These are phyloP conservation scores for Drosophila nr. perissopoda DNA, from an alignment of 2,888 invertebrate species.

Conservation along the genomic window DNA sequence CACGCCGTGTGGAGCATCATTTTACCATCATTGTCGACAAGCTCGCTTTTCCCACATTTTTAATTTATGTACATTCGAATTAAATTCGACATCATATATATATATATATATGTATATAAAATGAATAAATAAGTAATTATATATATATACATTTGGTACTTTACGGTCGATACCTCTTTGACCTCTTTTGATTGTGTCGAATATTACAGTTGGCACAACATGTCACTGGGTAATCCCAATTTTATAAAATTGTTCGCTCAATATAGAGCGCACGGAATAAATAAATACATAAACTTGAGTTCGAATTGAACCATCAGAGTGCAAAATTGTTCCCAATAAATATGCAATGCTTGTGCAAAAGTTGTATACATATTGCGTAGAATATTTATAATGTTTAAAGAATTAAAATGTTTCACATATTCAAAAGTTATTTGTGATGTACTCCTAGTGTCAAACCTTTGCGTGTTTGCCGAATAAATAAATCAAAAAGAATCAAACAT, in stretches of 20 bases:
- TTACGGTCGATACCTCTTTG: slow-evolving; percentile 10
- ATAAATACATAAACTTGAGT: not conserved
- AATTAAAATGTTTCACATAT: not conserved
- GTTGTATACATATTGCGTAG: not conserved
- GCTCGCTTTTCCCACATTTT: not conserved
- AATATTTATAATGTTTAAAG: not conserved
- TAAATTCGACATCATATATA: slow-evolving; percentile 14
- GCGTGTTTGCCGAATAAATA: not conserved
- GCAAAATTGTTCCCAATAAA: not conserved
- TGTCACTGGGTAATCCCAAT: not conserved
- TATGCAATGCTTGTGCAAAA: not conserved
- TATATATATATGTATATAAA: not conserved
- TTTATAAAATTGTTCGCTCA: not conserved
- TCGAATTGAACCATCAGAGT: not conserved
- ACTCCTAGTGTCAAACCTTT: not conserved
- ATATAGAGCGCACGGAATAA: not conserved
- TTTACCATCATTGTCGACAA: not conserved
- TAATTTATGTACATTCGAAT: slow-evolving; percentile 28
- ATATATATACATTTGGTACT: slow-evolving; percentile 35
- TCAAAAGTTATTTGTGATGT: not conserved
- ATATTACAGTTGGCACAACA: not conserved
- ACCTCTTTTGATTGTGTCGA: slow-evolving; percentile 16
- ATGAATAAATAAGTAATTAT: not conserved
- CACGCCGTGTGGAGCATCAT: slow-evolving; percentile 12
- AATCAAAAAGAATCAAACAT: not conserved